Base-by-base conservation (phyloP, 2,888 invertebrate genomes). In the Thumatha senex region DNA sequence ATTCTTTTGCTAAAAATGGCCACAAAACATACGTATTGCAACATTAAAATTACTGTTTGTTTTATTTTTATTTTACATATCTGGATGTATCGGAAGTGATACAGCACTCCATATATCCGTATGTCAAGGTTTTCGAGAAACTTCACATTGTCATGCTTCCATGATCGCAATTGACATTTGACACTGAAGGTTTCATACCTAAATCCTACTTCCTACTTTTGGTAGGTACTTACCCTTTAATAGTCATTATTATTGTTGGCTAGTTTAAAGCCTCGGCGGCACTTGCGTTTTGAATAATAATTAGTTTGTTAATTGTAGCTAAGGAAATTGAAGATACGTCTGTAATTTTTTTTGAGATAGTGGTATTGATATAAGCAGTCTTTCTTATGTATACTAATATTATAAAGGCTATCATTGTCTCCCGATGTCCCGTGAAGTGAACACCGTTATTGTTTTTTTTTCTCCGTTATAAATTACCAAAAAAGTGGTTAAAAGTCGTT, bases 101-200 rank as follows among this genome's bases (percentile, higher is more conserved):
- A 46, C 15, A 39, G 9, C 46, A 63, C 61, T 56, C 56, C 58
- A 44, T 50, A 48, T 58, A 15, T 13, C 41, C 48, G 46, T 52
- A 60, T 61, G 63, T 69, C 72, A 69, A 55, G 64, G 70, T 56
- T 56, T 46, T 50, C 54, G 38, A 53, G 51, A 51, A 55, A 54
- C 41, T 56, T 58, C n/a, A 46, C 29, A 46, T 53, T 52, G 38
- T 42, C 46, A 49, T 29, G 39, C 40, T 50, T 46, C 12, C 48
- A 48, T 68, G 31, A 43, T 18, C 46, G 56, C 48, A 59, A 65
- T 64, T 72, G 74, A 72, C 73, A 72, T 74, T 72, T 63, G 58
- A 60, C 57, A 56, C 59, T 36, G 53, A 58, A 59, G 58, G 55
- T 53, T 38, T 29, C 42, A 8, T 30, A 9, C 47, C 41, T 13